Evolutionary conservation across 2,888 invertebrate species (phyloP).

Genomic region (Cordilura impudica): DNA sequence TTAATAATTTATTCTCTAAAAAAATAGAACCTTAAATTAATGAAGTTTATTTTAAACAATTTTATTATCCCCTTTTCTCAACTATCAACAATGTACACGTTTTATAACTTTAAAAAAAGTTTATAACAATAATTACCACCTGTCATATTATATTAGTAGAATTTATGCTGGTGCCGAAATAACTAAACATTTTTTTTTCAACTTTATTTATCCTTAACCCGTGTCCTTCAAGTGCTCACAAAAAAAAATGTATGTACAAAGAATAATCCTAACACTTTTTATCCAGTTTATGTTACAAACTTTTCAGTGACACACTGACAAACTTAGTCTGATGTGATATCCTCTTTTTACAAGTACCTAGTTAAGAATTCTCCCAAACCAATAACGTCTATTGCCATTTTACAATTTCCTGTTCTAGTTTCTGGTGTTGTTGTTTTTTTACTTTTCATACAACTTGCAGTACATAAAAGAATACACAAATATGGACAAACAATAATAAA

Average conservation of each 20-base stretch:
- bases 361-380: background rate
- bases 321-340: slow-evolving; percentile 11
- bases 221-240: slow-evolving; percentile 3
- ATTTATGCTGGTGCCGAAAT: background rate
- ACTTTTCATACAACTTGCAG: background rate
- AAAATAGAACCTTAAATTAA: too few species aligned
- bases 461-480: background rate
- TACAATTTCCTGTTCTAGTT: slow-evolving; percentile 42
- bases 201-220: slow-evolving; percentile 14
- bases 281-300: slow-evolving; percentile 21
- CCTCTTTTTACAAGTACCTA: background rate
- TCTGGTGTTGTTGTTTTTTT: background rate
- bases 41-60: too few species aligned
- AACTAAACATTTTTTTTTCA: slow-evolving; percentile 1
- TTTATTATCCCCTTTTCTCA: slow-evolving; percentile 2
- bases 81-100: slow-evolving; percentile 22
- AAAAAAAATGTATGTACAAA: slow-evolving; percentile 3
- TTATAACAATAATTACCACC: slow-evolving; percentile 32
- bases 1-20: too few species aligned
- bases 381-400: slow-evolving; percentile 27
- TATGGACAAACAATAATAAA: background rate
- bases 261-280: slow-evolving; percentile 22
- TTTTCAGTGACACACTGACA: slow-evolving; percentile 29
- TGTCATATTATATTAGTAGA: slow-evolving; percentile 35
- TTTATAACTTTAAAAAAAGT: background rate